These are phyloP conservation scores for Nyctibius bracteatus DNA, from an alignment of 2,113 vertebrate genomes.

Conservation along the genomic window DNA sequence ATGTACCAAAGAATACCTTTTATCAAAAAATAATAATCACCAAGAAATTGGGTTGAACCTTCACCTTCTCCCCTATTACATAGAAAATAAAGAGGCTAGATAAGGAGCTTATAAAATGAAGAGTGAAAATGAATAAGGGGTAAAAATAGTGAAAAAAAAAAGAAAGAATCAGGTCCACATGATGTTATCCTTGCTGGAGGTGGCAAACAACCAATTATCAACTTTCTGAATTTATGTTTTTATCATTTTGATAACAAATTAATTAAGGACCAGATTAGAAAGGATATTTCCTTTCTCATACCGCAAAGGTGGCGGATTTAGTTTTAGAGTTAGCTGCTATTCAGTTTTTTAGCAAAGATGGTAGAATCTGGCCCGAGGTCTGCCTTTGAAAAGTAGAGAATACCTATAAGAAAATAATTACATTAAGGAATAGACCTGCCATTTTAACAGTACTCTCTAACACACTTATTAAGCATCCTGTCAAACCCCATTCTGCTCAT, in stretches of 20 bases:
- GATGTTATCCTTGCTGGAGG: not conserved
- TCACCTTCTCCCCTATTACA: conserved; percentile 14
- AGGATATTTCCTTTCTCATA: not conserved
- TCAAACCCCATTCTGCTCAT: not conserved
- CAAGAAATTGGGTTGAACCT: conserved; percentile 22
- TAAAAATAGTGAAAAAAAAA: not conserved
- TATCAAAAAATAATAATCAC: conserved; percentile 39
- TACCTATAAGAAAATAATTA: not conserved
- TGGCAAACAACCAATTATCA: not conserved
- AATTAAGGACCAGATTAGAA: not conserved
- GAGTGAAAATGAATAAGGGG: not conserved
- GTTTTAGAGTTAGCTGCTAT: not conserved
- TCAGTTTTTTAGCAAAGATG: not conserved
- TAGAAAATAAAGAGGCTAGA: not conserved
- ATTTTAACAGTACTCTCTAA: not conserved
- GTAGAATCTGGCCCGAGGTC: not conserved
- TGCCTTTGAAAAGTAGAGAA: not conserved
- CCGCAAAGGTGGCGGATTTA: not conserved
- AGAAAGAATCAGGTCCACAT: not conserved
- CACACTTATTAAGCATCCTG: not conserved
- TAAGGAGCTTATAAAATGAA: not conserved
- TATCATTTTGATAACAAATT: not conserved
- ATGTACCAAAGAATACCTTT: conserved; percentile 30
- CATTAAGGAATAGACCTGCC: not conserved
- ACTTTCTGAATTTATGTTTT: not conserved